Evolutionary conservation across 2,888 invertebrate species (phyloP), one percentile per base, ranked within the genome.

Genomic region (Andrena trimmerana): DNA sequence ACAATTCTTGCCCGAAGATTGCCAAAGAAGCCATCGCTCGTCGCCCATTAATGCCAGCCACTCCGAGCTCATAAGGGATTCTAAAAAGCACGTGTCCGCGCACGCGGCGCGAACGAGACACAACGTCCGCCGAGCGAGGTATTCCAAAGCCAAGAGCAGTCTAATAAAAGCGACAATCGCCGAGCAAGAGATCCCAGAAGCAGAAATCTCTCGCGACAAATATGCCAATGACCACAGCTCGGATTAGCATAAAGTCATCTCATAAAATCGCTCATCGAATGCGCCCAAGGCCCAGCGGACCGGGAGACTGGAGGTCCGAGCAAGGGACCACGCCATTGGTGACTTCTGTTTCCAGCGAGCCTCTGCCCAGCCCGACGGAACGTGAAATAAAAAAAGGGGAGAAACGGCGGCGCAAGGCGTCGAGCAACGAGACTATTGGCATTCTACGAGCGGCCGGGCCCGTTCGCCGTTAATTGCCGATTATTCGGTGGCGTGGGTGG

Each of bases 401-500:
- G 29, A 29, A 31, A 6, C 13, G 13, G 6, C 13, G 20, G 6
- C 13, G 13, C 20, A 29, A 42, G 42, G 77, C 70, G 70, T 62
- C 48, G 62, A 57, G 69, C 65, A 3, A 13, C 69, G 60, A 7
- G 59, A 42, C 65, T 76, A 85, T 85, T 76, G 65, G 52, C 75
- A 80, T 78, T 86, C 80, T 48, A n/a, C 4, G 42, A 42, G 69
- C 72, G 59, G 60, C 68, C 72, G 59, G 71, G 71, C 71, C 67
- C 33, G 66, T 70, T 20, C 60, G 67, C 68, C 68, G 79, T 84
- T 87, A 89, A 88, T 88, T 80, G 84, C 42, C 77, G 54, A 88
- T 89, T 88, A 90, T 85, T 83, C 80, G 67, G 72, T 71, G 79
- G 73, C 86, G 88, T 90, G 85, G 85, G 86, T 89, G 86, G 87